phyloP scores from a whole-genome alignment of 2,797 vertebrate species.

The Lithobates sylvaticus region DNA sequence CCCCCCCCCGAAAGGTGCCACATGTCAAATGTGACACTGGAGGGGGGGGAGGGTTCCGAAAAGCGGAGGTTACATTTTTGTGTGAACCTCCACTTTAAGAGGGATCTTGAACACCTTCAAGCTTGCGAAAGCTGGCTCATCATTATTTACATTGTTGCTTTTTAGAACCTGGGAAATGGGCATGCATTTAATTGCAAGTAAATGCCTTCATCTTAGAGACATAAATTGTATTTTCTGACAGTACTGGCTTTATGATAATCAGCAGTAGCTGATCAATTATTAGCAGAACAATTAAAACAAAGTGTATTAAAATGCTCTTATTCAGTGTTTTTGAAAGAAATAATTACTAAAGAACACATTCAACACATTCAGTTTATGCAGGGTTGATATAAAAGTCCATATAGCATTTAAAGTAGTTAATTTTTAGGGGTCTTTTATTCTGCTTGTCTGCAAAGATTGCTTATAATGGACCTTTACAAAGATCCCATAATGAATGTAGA shows the following conservation, averaged over 20 bases:
- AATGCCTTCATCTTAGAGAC: no score
- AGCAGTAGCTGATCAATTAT: neutral
- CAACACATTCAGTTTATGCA: neutral
- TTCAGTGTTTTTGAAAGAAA: neutral
- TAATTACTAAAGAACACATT: neutral
- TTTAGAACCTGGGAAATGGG: no score
- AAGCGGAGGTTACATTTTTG: no score
- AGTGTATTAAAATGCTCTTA: neutral
- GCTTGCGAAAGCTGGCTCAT: no score
- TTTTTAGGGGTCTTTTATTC: conserved; percentile 1
- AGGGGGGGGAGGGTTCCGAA: no score
- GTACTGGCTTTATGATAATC: neutral
- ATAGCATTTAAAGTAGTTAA: neutral
- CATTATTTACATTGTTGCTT: no score
- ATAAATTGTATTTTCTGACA: no score
- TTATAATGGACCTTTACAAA: conserved; percentile 26
- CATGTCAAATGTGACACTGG: no score
- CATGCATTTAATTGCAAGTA: no score
- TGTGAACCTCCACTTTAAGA: no score
- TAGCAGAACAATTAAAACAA: neutral
- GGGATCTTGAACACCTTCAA: no score
- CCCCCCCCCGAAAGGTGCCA: no score
- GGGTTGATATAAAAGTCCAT: neutral
- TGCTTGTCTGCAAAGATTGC: neutral
- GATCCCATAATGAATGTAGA: conserved; percentile 22